Evolutionary conservation across 2,888 invertebrate species (phyloP).

Genomic region (Agriopis aurantiaria): DNA sequence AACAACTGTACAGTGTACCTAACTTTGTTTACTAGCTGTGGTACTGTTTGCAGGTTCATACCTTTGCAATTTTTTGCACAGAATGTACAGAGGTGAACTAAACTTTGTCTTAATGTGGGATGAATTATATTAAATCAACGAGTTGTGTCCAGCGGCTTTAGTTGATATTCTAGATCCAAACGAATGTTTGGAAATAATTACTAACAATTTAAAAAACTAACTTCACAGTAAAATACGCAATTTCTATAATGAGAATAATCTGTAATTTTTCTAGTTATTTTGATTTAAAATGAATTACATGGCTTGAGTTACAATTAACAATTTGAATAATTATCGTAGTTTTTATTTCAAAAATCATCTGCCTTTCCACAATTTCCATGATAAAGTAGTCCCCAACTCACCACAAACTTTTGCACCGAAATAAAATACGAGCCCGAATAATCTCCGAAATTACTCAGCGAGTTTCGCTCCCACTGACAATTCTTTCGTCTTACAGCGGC

Average conservation of each 20-base stretch:
- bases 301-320: too few species aligned
- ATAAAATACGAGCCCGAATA: conserved; percentile 50
- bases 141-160: too few species aligned
- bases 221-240: too few species aligned
- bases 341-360: background rate
- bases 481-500: conserved; percentile 50
- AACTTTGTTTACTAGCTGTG: background rate
- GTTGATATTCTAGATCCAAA: too few species aligned
- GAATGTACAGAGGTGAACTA: background rate
- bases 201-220: too few species aligned
- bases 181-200: too few species aligned
- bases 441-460: conserved; percentile 52
- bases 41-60: too few species aligned
- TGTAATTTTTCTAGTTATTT: too few species aligned
- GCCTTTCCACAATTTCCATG: conserved; percentile 4
- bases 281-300: too few species aligned
- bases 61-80: background rate
- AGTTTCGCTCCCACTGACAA: conserved; percentile 53
- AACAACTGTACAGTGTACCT: background rate
- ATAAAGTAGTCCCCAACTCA: conserved; percentile 16
- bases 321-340: background rate
- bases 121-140: too few species aligned
- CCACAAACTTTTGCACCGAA: conserved; percentile 47
- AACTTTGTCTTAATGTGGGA: too few species aligned
- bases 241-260: too few species aligned